Evolutionary conservation across 2,888 invertebrate genomes (phyloP), one percentile per base, ranked within the genome.

Genomic region (Eulithis testata): DNA sequence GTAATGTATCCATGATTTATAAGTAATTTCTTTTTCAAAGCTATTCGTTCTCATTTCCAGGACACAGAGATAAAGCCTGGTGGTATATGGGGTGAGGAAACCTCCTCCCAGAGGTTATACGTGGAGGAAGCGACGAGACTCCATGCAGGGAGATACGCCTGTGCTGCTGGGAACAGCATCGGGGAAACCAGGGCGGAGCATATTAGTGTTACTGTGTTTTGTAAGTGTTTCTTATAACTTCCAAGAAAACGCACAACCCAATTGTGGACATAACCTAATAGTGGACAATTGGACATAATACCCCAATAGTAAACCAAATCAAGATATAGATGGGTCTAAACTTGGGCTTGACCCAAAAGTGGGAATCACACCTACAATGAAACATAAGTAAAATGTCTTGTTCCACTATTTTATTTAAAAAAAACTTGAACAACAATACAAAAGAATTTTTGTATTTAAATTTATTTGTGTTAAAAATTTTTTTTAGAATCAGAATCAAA

Each of bases 81-180:
- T 0, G 82, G 81, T 11, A 81, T 86, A 47, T 91, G 91, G 90
- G 90, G 90, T 0, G 82, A 80, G 11, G 77, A 80, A 0, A 82
- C 83, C 0, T 72, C 79, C 0, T 83, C 85, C 0, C 76, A 79
- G 4, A 76, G 73, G 36, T 76, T 92, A 52, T 58, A 80, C 6
- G 75, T 91, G 5, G 87, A 89, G 45, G 90, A 92, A 60, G 77
- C 83, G 6, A 84, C 82, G n/a, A 76, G 90, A 0, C 75, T 73
- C 2, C 90, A 88, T 71, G 82, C 89, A 0, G 93, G 93, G 0
- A 76, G 80, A 7, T 93, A 93, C 80, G 81, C 90, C 8, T 93
- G 92, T 72, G 83, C 88, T 1, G 92, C 92, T 0, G 71, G 65
- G 14, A 93, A 92, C 75, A 79, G 74, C 14, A 76, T 91, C 11